Base-by-base conservation (phyloP, 2,797 vertebrate genomes). In the Coregonus ussuriensis region DNA sequence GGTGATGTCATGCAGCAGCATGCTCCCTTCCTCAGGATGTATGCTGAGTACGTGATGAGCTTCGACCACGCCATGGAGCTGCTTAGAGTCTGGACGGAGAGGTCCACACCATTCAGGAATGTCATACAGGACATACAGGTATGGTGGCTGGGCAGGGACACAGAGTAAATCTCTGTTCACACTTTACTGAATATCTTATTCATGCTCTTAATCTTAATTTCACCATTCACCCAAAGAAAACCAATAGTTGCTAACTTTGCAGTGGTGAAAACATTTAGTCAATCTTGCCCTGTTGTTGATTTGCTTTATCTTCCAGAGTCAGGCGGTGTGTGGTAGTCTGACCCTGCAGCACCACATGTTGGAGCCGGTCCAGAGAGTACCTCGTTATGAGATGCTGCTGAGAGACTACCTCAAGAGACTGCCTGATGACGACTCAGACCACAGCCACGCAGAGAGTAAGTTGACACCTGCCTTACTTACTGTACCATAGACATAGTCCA, bases 311-410 rank as follows among this genome's bases (percentile, higher is more conserved):
- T 41, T 41, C 41, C 41, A 41, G 41, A 41, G 88, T 84, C 93
- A 87, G 83, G 92, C 95, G 66, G 92, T 89, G 66, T 97, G 95
- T 0, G 91, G 93, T 76, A 94, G 85, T 83, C 92, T 99, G 82
- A 97, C 95, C 56, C 90, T 99, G 88, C 97, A 98, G 89, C 98
- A 99, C 89, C 98, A 99, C 91, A 99, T 99, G 98, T 83, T 99
- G 77, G 98, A 97, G 77, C 97, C 98, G 0, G 95, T 99, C 16
- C 97, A 98, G 91, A 94, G 97, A 81, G 92, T 98, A 29, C 97
- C 96, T 0, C 96, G 96, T 53, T 97, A 97, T 0, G 95, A 97
- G 84, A 93, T 97, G 88, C 91, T 98, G 53, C 94, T 98, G 33
- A 94, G 93, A 78, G 95, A 97, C 37, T 97, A 97, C 0, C 76